Percentiles rank a stretch among this genome's conserved stretches.
phyloP scores from a whole-genome alignment of 2,888 invertebrate genomes.

The Pyrrhia umbra region DNA sequence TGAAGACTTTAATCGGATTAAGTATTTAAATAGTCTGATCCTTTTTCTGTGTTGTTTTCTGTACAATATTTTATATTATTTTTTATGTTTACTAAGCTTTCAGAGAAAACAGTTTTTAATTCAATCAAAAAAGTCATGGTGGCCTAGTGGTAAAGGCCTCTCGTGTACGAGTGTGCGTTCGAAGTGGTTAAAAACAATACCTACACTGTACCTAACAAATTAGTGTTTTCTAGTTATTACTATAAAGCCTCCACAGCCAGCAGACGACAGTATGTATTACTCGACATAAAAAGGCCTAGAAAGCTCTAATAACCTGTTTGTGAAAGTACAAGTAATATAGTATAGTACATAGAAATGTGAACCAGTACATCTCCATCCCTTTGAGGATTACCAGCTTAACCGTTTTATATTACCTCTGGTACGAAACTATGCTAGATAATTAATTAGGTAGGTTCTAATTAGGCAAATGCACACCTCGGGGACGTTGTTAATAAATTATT shows the following conservation, averaged over 20 bases:
- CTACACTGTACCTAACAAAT: too few relatives aligned
- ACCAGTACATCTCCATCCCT: conserved; percentile 8
- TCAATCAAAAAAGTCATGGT: too few relatives aligned
- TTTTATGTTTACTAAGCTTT: too few relatives aligned
- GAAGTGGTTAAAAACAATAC: too few relatives aligned
- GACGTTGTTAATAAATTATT: conserved; percentile 26
- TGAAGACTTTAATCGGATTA: conserved; percentile 1
- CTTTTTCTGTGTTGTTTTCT: background rate
- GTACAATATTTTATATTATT: background rate
- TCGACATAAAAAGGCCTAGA: background rate
- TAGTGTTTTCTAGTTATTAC: too few relatives aligned
- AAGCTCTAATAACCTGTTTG: background rate
- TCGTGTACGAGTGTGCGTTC: too few relatives aligned
- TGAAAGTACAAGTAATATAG: conserved; percentile 10
- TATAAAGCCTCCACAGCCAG: background rate
- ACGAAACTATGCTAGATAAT: conserved; percentile 23
- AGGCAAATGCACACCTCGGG: conserved; percentile 39
- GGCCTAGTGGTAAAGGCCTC: too few relatives aligned
- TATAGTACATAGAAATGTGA: background rate
- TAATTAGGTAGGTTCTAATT: conserved; percentile 45
- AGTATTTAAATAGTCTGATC: background rate
- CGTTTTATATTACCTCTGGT: conserved; percentile 33
- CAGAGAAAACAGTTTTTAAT: too few relatives aligned
- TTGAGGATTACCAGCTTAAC: conserved; percentile 28
- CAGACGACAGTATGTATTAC: background rate